Base-by-base conservation (phyloP, 2,113 vertebrate genomes). In the Cyprinodon variegatus region DNA sequence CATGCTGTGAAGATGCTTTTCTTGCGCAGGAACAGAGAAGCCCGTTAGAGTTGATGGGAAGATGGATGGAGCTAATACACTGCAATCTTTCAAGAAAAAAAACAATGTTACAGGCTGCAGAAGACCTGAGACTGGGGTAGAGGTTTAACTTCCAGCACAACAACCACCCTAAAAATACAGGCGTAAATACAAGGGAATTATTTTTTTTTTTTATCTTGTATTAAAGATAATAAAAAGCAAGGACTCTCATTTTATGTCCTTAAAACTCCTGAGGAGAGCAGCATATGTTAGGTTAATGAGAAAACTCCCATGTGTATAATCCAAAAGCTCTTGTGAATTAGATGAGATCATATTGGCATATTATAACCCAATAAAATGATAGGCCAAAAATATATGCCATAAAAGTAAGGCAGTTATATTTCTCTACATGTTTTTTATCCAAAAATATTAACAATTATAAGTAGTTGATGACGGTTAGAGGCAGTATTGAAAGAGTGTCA, bases 261-360 rank as follows among this genome's bases (percentile, higher is more conserved):
- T 10, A 65, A 75, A 41, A 29, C 9, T 50, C 10, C 22, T 29
- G 65, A 8, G 50, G 63, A 86, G 63, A 68, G 1, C 1, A 22
- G 60, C 67, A 36, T 61, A 61, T 14, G 40, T 20, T 45, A 67
- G 61, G 20, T n/a, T 75, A 63, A 79, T 46, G 29, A 22, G 76
- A 78, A 79, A 76, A 50, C 77, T 65, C 72, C 57, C 68, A n/a
- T 65, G 70, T 78, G 82, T 64, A 22, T 76, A 68, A 87, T 86
- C 69, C 79, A 73, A 74, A 37, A 65, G 60, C 61, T 41, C 66
- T 70, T 61, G 40, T 46, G 9, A 14, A 68, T 45, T 37, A 64
- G 61, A 15, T 29, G 53, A 46, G 72, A 79, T 79, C 59, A 63
- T 50, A 72, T 37, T 14, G 3, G 37, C 57, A 48, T 70, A 22